Conservation (phyloP, 2,113 vertebrate genomes). For the Daubentonia madagascariensis region DNA sequence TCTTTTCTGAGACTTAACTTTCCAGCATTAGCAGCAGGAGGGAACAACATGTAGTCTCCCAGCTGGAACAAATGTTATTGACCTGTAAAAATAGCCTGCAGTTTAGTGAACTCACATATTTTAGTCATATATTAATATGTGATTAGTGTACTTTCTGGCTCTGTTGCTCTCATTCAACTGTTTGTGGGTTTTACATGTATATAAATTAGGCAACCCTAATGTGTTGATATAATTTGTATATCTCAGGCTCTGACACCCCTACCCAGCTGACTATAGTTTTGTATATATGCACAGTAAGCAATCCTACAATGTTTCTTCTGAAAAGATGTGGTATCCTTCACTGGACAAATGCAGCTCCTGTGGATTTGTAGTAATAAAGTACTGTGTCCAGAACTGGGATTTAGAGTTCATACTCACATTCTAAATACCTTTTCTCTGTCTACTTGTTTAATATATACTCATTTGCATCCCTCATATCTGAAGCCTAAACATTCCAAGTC, state of each 20-base stretch:
- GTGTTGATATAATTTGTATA: background rate
- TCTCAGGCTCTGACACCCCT: background rate
- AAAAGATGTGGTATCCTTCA: background rate
- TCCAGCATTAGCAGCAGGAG: background rate
- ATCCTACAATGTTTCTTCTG: background rate
- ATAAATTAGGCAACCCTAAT: background rate
- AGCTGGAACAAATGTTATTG: background rate
- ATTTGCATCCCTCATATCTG: background rate
- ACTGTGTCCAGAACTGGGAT: background rate
- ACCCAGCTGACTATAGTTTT: background rate
- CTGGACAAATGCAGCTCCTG: background rate
- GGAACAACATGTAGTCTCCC: background rate
- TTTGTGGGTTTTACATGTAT: background rate
- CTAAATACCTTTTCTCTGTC: background rate
- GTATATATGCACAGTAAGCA: background rate
- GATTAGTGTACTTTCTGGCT: background rate
- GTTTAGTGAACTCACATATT: background rate
- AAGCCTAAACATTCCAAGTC: background rate
- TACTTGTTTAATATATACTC: background rate
- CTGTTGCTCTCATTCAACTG: background rate
- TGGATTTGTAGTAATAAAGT: background rate
- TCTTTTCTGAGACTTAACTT: background rate
- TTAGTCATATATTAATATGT: background rate
- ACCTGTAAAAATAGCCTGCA: background rate
- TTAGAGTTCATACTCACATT: background rate